Base-by-base conservation (phyloP, 2,888 invertebrate genomes). In the Aporophyla lueneburgensis region DNA sequence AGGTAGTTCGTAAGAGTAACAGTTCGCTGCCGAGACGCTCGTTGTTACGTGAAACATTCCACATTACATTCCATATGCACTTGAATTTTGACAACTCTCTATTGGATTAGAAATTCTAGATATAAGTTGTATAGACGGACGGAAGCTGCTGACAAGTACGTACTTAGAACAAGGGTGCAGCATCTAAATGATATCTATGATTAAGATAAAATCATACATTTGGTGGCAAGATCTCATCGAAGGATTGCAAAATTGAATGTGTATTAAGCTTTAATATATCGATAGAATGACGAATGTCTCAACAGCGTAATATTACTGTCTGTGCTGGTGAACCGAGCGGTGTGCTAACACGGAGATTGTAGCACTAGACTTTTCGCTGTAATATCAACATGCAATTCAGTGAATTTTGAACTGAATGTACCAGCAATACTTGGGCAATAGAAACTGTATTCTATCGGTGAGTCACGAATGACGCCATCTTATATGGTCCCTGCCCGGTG, bases 281-380 rank as follows among this genome's bases (percentile, higher is more conserved):
- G 24, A 69, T 53, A 24, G 12, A 59, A 33, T 59, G 80, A 24
- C 62, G 82, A 67, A 69, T 56, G 62, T 74, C 49, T 82, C 81
- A 71, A 19, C 67, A 19, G 67, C 33, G 58, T 27, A 33, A n/a
- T 63, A 19, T 53, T 27, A 71, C 27, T 53, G 61, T 33, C 33
- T 27, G 59, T 46, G 19, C 19, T 40, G 63, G 59, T 43, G 58
- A 56, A 21, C 58, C 19, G 43, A 61, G 74, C 56, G 70, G 70
- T 19, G 82, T 33, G 69, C 77, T 5, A 4, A 10, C 21, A 24
- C 46, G 27, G 12, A n/a, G 24, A 12, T 33, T 16, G n/a, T 56
- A 14, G 51, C 63, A 21, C 19, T 54, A 49, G 67, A 46, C n/a
- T 21, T 54, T 9, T 24, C 56, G 66, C 70, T 74, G 70, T 24